A percentile compares a stretch with the other conserved stretches of the same genome.
Conservation (phyloP, 2,888 invertebrate genomes). For the Drepana falcataria region DNA sequence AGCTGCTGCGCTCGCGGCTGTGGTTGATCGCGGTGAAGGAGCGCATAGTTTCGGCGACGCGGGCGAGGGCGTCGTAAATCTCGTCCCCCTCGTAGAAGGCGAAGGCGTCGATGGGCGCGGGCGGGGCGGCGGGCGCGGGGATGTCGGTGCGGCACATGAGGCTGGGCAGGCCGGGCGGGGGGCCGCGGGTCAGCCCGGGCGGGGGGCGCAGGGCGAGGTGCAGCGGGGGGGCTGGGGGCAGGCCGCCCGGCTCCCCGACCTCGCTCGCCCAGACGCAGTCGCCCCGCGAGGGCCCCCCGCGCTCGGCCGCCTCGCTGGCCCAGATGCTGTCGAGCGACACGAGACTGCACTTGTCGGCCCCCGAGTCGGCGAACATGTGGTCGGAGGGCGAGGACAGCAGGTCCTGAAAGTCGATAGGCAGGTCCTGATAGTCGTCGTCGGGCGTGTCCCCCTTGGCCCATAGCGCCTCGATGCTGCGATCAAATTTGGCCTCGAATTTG, state of each 20-base stretch:
- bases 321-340: constrained; percentile 59
- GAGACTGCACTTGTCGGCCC: constrained; percentile 51
- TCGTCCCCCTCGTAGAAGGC: constrained; percentile 57
- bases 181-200: no score
- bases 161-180: constrained; percentile 34
- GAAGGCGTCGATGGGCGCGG: constrained; percentile 42
- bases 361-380: constrained; percentile 62
- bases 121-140: constrained; percentile 30
- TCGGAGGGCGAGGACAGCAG: constrained; percentile 79
- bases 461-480: constrained; percentile 82
- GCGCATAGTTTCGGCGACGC: constrained; percentile 60
- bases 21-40: constrained; percentile 80
- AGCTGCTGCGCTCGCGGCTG: constrained; percentile 80
- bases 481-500: constrained; percentile 82
- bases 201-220: no score
- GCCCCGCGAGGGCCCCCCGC: constrained; percentile 4
- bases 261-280: no score
- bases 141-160: constrained; percentile 35
- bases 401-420: constrained; percentile 80
- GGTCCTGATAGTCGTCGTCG: constrained; percentile 78
- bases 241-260: no score
- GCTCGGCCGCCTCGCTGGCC: constrained; percentile 38
- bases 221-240: no score
- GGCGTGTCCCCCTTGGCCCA: constrained; percentile 79
- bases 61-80: constrained; percentile 55